Evolutionary conservation across 1,140 invertebrate genomes (phyloP).

Genomic region (Scaptomyza hsui): DNA sequence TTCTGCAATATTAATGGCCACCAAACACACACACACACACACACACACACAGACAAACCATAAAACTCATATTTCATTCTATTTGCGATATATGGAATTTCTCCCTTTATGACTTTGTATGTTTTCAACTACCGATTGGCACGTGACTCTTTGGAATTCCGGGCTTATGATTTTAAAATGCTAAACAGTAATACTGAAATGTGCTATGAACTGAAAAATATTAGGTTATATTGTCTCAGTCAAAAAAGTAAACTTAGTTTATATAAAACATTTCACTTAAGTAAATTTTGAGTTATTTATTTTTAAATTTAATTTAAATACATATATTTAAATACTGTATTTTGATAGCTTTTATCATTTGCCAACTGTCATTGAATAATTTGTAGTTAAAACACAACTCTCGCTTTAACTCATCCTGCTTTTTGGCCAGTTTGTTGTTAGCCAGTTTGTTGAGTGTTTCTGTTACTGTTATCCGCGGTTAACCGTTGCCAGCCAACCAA

Average conservation of each 20-base stretch:
- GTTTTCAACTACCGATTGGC: conserved; percentile 1
- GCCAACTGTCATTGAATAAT: not conserved
- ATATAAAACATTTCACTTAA: too few relatives aligned
- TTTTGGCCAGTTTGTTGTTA: not conserved
- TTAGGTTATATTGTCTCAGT: too few relatives aligned
- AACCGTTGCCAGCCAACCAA: conserved; percentile 42
- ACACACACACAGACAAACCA: conserved; percentile 12
- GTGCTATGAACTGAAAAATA: too few relatives aligned
- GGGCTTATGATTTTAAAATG: not conserved
- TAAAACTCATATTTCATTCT: conserved; percentile 64
- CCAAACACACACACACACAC: conserved; percentile 12
- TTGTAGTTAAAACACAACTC: not conserved
- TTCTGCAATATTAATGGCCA: conserved; percentile 74
- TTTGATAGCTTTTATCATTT: too few relatives aligned
- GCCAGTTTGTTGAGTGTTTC: conserved; percentile 19
- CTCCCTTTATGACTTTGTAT: not conserved
- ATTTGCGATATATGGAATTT: conserved; percentile 29
- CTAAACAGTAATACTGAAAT: too few relatives aligned
- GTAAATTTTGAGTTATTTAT: too few relatives aligned
- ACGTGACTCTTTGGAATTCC: conserved; percentile 28
- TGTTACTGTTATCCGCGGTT: conserved; percentile 58
- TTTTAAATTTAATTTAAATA: too few relatives aligned
- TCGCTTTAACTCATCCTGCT: not conserved
- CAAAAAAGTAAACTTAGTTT: too few relatives aligned
- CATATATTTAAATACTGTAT: too few relatives aligned